Percentiles rank a stretch among this genome's conserved stretches.
phyloP scores from a whole-genome alignment of 2,113 vertebrate species.

The Platichthys stellatus region DNA sequence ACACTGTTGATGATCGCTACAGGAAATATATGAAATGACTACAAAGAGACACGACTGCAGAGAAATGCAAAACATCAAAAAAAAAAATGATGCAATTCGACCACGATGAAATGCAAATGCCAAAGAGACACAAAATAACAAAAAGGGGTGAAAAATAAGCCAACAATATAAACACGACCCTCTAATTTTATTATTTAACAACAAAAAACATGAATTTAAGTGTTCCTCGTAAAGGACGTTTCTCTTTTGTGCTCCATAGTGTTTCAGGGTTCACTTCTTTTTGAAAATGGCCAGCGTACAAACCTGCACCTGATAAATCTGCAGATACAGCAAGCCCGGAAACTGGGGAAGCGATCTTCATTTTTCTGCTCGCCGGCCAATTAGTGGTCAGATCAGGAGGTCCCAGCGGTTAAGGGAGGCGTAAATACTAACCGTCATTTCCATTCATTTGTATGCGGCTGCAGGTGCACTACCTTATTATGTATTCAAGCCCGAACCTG shows the following conservation, averaged over 20 bases:
- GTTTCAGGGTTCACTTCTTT: not conserved
- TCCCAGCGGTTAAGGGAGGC: constrained; percentile 65
- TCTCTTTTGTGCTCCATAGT: not conserved
- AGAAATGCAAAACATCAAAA: too few species aligned
- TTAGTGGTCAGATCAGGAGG: constrained; percentile 78
- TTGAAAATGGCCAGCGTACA: not conserved
- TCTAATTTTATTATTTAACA: not conserved
- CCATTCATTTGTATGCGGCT: constrained; percentile 84
- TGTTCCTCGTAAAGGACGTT: not conserved
- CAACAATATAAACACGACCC: not conserved
- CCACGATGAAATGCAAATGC: too few species aligned
- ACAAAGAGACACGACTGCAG: too few species aligned
- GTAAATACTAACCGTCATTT: constrained; percentile 75
- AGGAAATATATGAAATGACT: too few species aligned
- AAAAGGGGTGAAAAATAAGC: not conserved
- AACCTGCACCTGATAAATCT: constrained; percentile 10
- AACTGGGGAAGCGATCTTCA: constrained; percentile 55
- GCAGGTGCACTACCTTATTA: constrained; percentile 81
- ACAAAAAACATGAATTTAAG: not conserved
- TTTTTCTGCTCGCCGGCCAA: constrained; percentile 64
- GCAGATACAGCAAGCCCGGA: constrained; percentile 32
- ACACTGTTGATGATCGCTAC: too few species aligned
- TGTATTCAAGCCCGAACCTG: constrained; percentile 80
- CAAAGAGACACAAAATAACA: too few species aligned
- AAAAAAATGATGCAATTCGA: too few species aligned